Conservation (phyloP, 1,140 invertebrate genomes). For the Amphibalanus amphitrite region DNA sequence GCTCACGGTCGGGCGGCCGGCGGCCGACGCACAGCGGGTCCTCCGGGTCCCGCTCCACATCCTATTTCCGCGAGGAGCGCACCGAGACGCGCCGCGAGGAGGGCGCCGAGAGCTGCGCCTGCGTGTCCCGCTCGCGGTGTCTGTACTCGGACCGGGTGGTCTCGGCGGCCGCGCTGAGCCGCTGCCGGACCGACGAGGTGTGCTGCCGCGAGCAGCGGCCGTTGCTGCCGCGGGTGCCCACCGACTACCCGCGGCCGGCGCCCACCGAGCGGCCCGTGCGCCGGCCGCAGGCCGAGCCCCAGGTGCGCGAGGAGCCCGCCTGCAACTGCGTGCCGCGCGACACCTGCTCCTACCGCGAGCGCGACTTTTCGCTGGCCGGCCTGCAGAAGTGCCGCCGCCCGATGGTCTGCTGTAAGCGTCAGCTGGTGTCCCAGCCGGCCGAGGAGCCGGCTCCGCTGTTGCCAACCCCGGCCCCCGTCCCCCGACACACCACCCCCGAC, state of each 20-base stretch:
- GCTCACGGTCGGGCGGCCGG: not conserved
- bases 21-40: not conserved
- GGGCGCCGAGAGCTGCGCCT: not conserved
- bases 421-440: no score
- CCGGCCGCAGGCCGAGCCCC: not conserved
- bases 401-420: not conserved
- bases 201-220: not conserved
- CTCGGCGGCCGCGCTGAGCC: no score
- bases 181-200: not conserved
- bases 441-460: not conserved
- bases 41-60: not conserved
- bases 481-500: not conserved
- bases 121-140: not conserved
- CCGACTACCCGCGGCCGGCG: no score
- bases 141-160: not conserved
- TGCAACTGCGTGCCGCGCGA: not conserved
- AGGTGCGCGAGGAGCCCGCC: not conserved
- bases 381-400: not conserved
- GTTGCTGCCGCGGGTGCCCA: not conserved
- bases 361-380: not conserved
- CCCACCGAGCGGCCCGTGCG: no score
- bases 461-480: not conserved
- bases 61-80: not conserved
- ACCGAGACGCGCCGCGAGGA: not conserved
- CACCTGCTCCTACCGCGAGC: not conserved